These are phyloP conservation scores for Galendromus occidentalis DNA, from an alignment of 1,140 invertebrate genomes.

Conservation along the genomic window DNA sequence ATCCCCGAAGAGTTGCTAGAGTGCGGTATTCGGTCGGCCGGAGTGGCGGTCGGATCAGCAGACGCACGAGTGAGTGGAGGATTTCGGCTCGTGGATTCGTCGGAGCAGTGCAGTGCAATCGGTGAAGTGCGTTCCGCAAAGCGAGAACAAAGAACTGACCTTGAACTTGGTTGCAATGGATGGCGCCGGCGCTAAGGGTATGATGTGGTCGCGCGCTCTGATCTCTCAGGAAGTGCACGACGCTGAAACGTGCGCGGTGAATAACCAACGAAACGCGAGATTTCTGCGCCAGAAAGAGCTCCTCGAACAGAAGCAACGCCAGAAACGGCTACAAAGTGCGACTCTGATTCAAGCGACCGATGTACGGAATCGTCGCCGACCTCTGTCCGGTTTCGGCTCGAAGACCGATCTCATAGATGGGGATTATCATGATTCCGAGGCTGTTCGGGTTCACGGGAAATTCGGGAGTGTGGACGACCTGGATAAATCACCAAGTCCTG, in stretches of 20 bases:
- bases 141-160: too few species aligned
- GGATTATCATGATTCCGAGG: background rate
- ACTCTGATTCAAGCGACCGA: background rate
- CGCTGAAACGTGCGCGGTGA: background rate
- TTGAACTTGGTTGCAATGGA: too few species aligned
- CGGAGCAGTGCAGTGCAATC: too few species aligned
- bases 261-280: background rate
- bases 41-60: too few species aligned
- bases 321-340: background rate
- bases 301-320: background rate
- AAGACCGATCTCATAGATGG: background rate
- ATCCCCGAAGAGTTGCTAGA: too few species aligned
- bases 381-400: background rate
- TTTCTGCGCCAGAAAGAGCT: background rate
- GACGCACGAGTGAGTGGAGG: too few species aligned
- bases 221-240: background rate
- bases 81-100: too few species aligned
- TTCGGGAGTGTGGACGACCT: conserved; percentile 5
- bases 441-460: background rate
- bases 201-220: background rate
- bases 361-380: background rate
- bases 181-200: too few species aligned
- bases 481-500: background rate
- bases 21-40: too few species aligned
- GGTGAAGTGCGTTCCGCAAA: too few species aligned